Evolutionary conservation across 2,113 vertebrate genomes (phyloP).

Genomic region (Coryphaenoides rupestris): DNA sequence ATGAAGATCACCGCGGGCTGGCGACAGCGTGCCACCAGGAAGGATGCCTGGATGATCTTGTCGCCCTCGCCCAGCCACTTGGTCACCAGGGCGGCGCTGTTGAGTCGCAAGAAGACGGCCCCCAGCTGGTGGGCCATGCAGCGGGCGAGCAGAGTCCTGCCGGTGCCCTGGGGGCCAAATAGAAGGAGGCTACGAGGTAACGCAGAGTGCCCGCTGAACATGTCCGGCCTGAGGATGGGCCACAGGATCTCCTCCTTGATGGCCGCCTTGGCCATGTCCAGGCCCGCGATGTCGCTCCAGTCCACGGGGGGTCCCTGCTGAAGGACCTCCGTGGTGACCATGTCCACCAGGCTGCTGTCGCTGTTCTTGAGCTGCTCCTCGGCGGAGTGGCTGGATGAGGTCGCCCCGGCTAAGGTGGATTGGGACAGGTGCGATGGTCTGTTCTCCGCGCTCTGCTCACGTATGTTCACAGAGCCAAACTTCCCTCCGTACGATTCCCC

Average conservation of each 20-base stretch:
- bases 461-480: constrained; percentile 87
- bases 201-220: constrained; percentile 90
- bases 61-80: constrained; percentile 95
- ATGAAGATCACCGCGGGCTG: constrained; percentile 96
- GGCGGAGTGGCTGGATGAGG: constrained; percentile 90
- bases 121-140: constrained; percentile 97
- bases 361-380: constrained; percentile 97
- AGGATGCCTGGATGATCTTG: constrained; percentile 93
- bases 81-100: constrained; percentile 87
- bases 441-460: constrained; percentile 87
- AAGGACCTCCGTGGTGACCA: constrained; percentile 96
- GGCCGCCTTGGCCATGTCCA: constrained; percentile 93
- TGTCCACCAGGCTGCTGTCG: constrained; percentile 91
- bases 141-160: constrained; percentile 90
- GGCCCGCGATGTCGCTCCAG: constrained; percentile 96
- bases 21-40: constrained; percentile 93
- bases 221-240: constrained; percentile 96
- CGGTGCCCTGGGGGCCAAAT: constrained; percentile 97
- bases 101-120: constrained; percentile 90
- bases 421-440: constrained; percentile 88
- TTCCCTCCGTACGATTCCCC: constrained; percentile 88
- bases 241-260: constrained; percentile 98
- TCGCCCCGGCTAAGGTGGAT: constrained; percentile 82
- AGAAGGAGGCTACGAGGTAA: constrained; percentile 96
- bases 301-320: constrained; percentile 91